Percentiles rank a stretch among this genome's conserved stretches.
phyloP scores from a whole-genome alignment of 2,888 invertebrate genomes.

The Eledona agricola region DNA sequence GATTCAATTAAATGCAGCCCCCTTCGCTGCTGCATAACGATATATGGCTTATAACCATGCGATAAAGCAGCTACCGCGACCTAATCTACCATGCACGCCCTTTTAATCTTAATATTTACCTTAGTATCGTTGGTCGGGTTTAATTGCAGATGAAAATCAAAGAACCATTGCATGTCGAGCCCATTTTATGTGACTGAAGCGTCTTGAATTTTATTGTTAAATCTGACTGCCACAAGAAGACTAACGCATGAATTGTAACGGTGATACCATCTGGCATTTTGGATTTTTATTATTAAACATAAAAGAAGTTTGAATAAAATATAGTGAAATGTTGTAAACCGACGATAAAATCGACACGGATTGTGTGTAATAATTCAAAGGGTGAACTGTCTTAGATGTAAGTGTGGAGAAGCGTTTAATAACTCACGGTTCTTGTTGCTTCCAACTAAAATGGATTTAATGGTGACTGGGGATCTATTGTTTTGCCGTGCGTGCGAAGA shows the following conservation, averaged over 20 bases:
- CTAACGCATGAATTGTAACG: conserved; percentile 20
- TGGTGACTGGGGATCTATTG: conserved; percentile 52
- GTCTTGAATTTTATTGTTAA: conserved; percentile 24
- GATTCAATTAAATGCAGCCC: conserved; percentile 11
- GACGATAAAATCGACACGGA: conserved; percentile 22
- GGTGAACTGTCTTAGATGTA: conserved; percentile 3
- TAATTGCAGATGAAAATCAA: too few relatives aligned
- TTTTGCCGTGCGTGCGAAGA: conserved; percentile 49
- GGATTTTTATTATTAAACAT: conserved; percentile 31
- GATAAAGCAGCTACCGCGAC: conserved; percentile 10
- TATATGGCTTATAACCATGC: conserved; percentile 13
- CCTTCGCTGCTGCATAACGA: conserved; percentile 10
- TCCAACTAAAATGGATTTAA: conserved; percentile 51
- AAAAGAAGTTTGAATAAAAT: conserved; percentile 29
- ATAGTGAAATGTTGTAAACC: conserved; percentile 24
- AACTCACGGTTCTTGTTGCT: conserved; percentile 52
- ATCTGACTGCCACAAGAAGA: conserved; percentile 13
- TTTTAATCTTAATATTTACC: too few relatives aligned
- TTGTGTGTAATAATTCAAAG: conserved; percentile 23
- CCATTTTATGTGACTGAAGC: conserved; percentile 8
- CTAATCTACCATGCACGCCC: too few relatives aligned
- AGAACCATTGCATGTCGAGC: too few relatives aligned
- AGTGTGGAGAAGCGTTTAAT: conserved; percentile 44
- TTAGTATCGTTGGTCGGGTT: too few relatives aligned
- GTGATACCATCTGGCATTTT: conserved; percentile 30